Conservation (phyloP, 2,888 invertebrate species). For the Crematogaster levior region DNA sequence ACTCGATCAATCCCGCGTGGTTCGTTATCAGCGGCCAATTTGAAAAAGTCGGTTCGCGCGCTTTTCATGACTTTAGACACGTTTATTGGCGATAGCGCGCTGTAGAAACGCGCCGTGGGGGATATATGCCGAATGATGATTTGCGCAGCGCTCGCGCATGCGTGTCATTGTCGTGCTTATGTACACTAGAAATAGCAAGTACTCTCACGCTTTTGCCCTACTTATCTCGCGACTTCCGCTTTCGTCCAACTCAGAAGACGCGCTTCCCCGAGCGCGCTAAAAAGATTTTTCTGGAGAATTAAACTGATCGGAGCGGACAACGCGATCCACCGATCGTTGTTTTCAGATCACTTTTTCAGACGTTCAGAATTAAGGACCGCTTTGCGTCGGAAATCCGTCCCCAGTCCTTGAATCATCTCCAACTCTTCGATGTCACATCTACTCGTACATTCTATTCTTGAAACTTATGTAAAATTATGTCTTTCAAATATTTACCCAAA, state of each 20-base stretch:
- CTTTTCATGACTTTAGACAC: neutral
- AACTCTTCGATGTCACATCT: neutral
- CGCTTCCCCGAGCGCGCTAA: conserved; percentile 53
- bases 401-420: too few relatives aligned
- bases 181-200: conserved; percentile 46
- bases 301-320: neutral
- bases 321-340: too few relatives aligned
- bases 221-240: conserved; percentile 79
- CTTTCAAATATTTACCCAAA: neutral
- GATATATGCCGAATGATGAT: neutral
- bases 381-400: neutral
- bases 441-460: neutral
- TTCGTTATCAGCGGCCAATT: conserved; percentile 17
- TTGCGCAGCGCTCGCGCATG: neutral
- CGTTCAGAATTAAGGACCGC: neutral
- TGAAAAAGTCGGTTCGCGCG: neutral
- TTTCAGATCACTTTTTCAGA: neutral
- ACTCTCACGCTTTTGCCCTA: conserved; percentile 74
- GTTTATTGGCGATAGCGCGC: neutral
- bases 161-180: neutral
- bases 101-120: neutral
- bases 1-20: conserved; percentile 3
- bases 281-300: neutral
- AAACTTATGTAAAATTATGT: neutral
- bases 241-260: conserved; percentile 74